Percentiles rank a stretch among this genome's conserved stretches.
Evolutionary conservation across 2,888 invertebrate species (phyloP).

Genomic region (Congeria kusceri): DNA sequence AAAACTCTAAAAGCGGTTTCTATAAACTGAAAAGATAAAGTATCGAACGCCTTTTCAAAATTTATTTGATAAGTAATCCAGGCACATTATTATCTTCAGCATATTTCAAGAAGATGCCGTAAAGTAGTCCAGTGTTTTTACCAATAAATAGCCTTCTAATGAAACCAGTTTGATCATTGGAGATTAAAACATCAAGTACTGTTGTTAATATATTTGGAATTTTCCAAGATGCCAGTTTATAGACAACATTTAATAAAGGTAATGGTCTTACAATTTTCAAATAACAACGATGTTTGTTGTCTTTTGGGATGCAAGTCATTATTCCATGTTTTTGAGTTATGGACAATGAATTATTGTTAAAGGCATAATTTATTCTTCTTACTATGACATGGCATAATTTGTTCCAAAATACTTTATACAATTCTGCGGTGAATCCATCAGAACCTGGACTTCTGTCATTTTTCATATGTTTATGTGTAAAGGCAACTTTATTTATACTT

Average conservation of each 20-base stretch:
- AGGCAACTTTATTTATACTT: too few relatives aligned
- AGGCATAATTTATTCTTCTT: slow-evolving; percentile 29
- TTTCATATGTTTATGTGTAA: not conserved
- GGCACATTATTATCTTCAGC: slow-evolving; percentile 35
- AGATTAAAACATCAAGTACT: slow-evolving; percentile 14
- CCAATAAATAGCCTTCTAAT: slow-evolving; percentile 35
- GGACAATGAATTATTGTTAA: slow-evolving; percentile 20
- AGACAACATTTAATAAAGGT: slow-evolving; percentile 36
- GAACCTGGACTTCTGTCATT: slow-evolving; percentile 22
- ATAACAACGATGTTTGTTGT: slow-evolving; percentile 30
- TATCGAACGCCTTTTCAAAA: slow-evolving; percentile 52
- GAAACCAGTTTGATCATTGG: slow-evolving; percentile 39
- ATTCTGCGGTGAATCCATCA: slow-evolving; percentile 37
- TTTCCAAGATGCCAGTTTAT: slow-evolving; percentile 39
- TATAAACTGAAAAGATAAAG: slow-evolving; percentile 36
- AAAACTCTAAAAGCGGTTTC: slow-evolving; percentile 25
- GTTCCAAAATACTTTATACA: slow-evolving; percentile 40
- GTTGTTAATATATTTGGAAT: slow-evolving; percentile 36
- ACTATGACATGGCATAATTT: slow-evolving; percentile 20
- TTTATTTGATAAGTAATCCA: slow-evolving; percentile 30
- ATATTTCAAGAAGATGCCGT: slow-evolving; percentile 25
- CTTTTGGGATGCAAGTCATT: slow-evolving; percentile 48
- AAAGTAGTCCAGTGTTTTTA: slow-evolving; percentile 35
- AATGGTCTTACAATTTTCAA: slow-evolving; percentile 47
- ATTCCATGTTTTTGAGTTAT: slow-evolving; percentile 46